Evolutionary conservation across 2,888 invertebrate genomes (phyloP).

Genomic region (Cryptocheilus praepositus): DNA sequence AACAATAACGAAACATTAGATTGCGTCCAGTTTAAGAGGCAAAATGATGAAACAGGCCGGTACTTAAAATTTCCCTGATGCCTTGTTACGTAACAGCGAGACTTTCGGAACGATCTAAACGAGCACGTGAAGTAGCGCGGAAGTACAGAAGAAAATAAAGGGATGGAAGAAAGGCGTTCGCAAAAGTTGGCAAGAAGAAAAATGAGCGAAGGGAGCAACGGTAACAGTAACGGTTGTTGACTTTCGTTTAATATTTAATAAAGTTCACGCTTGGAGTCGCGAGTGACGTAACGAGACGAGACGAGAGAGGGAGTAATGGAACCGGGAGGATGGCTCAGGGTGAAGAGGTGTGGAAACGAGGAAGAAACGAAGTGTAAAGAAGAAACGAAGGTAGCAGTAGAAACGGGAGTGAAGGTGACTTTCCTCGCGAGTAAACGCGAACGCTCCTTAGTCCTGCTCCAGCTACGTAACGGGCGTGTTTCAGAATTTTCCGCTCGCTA

Average conservation of each 20-base stretch:
- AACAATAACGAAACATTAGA: too few relatives aligned
- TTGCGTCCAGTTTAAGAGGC: too few relatives aligned
- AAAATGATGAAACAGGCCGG: too few relatives aligned
- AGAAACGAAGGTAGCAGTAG: not conserved
- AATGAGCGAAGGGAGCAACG: constrained; percentile 6
- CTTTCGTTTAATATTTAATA: constrained; percentile 45
- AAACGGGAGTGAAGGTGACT: constrained; percentile 13
- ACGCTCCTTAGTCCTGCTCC: constrained; percentile 30
- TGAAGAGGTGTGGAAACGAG: not conserved
- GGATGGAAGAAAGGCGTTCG: not conserved
- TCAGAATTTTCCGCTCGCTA: constrained; percentile 23
- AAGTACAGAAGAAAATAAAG: constrained; percentile 7
- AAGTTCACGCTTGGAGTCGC: constrained; percentile 32
- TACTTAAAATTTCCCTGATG: too few relatives aligned
- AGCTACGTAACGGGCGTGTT: constrained; percentile 21
- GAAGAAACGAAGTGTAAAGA: not conserved
- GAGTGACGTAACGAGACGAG: constrained; percentile 27
- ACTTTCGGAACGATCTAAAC: too few relatives aligned
- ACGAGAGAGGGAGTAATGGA: not conserved
- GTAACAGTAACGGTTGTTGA: constrained; percentile 20
- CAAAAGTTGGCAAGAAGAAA: constrained; percentile 12
- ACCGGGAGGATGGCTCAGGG: not conserved
- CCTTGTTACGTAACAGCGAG: too few relatives aligned
- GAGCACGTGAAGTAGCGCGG: too few relatives aligned
- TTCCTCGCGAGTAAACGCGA: constrained; percentile 27